Base-by-base conservation (phyloP, 2,797 vertebrate genomes). In the Molothrus aeneus region DNA sequence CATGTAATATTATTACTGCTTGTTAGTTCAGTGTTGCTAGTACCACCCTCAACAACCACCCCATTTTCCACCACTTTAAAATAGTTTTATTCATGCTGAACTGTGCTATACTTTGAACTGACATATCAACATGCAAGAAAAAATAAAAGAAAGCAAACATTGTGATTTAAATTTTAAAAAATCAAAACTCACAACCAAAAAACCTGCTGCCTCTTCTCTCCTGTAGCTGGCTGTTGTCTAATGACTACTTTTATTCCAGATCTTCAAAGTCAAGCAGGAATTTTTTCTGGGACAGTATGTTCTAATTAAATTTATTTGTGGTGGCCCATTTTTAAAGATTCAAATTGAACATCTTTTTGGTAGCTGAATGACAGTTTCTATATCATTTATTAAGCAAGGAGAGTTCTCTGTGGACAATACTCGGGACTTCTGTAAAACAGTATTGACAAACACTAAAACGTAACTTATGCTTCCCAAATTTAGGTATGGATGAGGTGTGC, bases 251-350 rank as follows among this genome's bases (percentile, higher is more conserved):
- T 59, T 81, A 65, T 70, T 93, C 73, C 59, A 96, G 43, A 84
- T 84, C 66, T 80, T 93, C 91, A 96, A 94, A 94, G 95, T 94
- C 93, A 92, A 90, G 47, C 24, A 93, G 47, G 50, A 93, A 25
- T 32, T 92, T 95, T 95, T 94, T 95, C 89, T 96, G 89, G 95
- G 89, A 79, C 92, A 83, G 59, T 24, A 32, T 56, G 91, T 19
- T 74, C 95, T 92, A 92, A 93, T 96, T 97, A 96, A 94, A 86
- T 86, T 96, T 19, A 90, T 88, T 92, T 92, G 54, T 7, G 1
- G 40, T 13, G 16, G 36, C 87, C 92, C 89, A 95, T 32, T 96
- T 97, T 72, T 43, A 64, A 91, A 73, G 54, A 88, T 53, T 78
- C 29, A 92, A 86, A 84, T 93, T 88, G 65, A 91, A 53, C 10